These are phyloP conservation scores for Zaprionus kolodkinae DNA, from an alignment of 1,140 invertebrate genomes.

Conservation along the genomic window DNA sequence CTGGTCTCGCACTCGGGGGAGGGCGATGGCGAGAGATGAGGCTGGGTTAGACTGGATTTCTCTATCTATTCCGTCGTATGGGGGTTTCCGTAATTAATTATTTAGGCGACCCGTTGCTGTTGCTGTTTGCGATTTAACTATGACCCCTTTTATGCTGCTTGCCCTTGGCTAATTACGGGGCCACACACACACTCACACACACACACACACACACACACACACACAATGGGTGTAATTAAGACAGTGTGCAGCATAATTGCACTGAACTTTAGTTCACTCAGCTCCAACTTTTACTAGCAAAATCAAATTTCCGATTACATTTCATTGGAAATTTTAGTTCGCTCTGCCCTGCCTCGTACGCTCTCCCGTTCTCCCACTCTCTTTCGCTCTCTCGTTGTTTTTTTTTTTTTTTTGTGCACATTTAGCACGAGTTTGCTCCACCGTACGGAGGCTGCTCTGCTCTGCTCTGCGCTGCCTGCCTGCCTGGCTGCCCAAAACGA, in stretches of 20 bases:
- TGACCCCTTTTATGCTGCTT: conserved; percentile 56
- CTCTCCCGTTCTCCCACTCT: background rate
- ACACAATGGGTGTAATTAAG: conserved; percentile 45
- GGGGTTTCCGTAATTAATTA: conserved; percentile 63
- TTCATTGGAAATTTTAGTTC: conserved; percentile 2
- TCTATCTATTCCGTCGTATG: conserved; percentile 29
- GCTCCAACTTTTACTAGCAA: conserved; percentile 3
- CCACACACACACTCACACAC: conserved; percentile 1
- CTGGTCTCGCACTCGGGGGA: background rate
- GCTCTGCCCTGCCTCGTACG: background rate
- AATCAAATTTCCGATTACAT: conserved; percentile 10
- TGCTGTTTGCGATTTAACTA: conserved; percentile 56
- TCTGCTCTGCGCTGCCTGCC: too few species aligned
- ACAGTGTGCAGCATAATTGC: conserved; percentile 3
- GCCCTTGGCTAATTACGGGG: conserved; percentile 69
- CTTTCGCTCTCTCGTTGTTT: background rate
- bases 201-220: conserved; percentile 25
- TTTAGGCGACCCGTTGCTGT: conserved; percentile 58
- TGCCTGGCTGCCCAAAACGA: background rate
- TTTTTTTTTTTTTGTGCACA: background rate
- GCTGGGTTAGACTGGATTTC: conserved; percentile 1
- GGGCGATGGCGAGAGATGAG: background rate
- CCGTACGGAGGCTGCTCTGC: conserved; percentile 30
- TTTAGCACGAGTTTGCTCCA: conserved; percentile 23
- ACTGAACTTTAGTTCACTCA: background rate